Base-by-base conservation (phyloP, 2,888 invertebrate genomes). In the Microctonus aethiopoides region DNA sequence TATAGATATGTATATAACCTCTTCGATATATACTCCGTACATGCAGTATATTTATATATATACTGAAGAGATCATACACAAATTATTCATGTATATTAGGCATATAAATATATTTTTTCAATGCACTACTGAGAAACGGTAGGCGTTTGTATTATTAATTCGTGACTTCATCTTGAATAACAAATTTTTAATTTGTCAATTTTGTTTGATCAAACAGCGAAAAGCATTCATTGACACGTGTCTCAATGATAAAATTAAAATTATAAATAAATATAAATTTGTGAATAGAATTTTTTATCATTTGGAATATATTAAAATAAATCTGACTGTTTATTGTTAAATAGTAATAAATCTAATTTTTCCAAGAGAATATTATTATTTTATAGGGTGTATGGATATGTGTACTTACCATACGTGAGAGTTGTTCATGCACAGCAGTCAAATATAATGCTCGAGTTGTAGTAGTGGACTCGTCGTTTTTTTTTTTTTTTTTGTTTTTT, bases 361-460 rank as follows among this genome's bases (percentile, higher is more conserved):
- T n/a, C n/a, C n/a, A n/a, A n/a, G n/a, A n/a, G n/a, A n/a, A 39
- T n/a, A 13, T 39, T 34, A 16, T 63, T 11, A 24, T 63, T 63
- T 36, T 57, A 32, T 22, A n/a, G 5, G 29, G 41, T 32, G n/a
- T n/a, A 29, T 29, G 7, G 7, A 39, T 56, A 46, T 22, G 34
- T 11, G 16, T 24, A 26, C 11, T n/a, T n/a, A n/a, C n/a, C n/a
- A 26, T 22, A 26, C 70, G 74, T 72, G 75, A 73, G 78, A 67
- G 72, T 56, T 71, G 64, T 70, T 70, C 73, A 56, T 51, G 70
- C 70, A 74, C 72, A 74, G 54, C 71, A 68, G 60, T 59, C 64
- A 59, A 57, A 62, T 70, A 67, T 64, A 73, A 67, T 68, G 70
- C 65, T 56, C 73, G 51, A 74, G 67, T 68, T 70, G 67, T 46